Base-by-base conservation (phyloP, 2,888 invertebrate genomes). In the Dorcus parallelipipedus region DNA sequence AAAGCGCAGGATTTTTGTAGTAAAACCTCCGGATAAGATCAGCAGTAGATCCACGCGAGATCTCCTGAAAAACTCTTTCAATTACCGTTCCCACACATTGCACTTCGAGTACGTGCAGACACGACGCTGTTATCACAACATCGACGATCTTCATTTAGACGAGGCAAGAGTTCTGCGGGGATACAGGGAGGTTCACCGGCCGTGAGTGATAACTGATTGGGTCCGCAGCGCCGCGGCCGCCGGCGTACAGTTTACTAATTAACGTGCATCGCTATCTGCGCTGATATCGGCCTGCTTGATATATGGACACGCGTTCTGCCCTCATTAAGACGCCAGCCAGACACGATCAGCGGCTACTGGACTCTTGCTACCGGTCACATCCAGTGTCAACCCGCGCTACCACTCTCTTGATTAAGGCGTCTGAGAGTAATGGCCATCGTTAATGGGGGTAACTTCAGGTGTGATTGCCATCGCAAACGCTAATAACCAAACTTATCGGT, bases 281-380 rank as follows among this genome's bases (percentile, higher is more conserved):
- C 61, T 63, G 67, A 67, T 68, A 69, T 69, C 68, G 66, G 54
- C 65, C 52, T 62, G 62, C 67, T 69, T 76, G 76, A 76, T 76
- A 73, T 73, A 76, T 76, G 74, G 71, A 74, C 73, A 73, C 74
- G 74, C 75, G 74, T 75, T 69, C 69, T 68, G 73, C 69, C 71
- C 75, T 76, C 76, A 77, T 77, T 77, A 77, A 77, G 76, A 76
- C 76, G 73, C 76, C 73, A 74, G 67, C 68, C 66, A 65, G 72
- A 75, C 76, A 76, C 75, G 76, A 76, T 75, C 69, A 63, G 67
- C 69, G 68, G 67, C 67, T 62, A 55, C 56, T 56, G 56, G 55
- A 52, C 55, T 56, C 56, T 56, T 55, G 58, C 61, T 61, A 58
- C 59, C 58, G 59, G 62, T 57, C 61, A 59, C 62, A 59, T 62